Percentiles rank a stretch among this genome's conserved stretches.
phyloP scores from a whole-genome alignment of 2,113 vertebrate genomes.

The Aplodontia rufa region DNA sequence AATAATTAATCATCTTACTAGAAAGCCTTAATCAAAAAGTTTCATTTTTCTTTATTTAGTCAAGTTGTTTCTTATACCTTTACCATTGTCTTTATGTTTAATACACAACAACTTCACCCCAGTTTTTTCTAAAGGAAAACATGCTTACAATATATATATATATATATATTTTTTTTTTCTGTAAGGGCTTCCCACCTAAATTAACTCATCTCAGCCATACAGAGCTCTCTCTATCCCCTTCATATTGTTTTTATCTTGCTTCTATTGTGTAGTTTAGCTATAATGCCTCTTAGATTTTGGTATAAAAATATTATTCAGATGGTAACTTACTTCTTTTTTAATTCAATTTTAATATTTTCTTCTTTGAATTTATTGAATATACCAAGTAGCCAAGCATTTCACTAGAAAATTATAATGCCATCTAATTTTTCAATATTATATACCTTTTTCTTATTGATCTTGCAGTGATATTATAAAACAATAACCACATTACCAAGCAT shows the following conservation, averaged over 20 bases:
- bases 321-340: not conserved
- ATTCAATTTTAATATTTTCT: conserved; percentile 41
- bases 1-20: not conserved
- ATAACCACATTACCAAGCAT: not conserved
- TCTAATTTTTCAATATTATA: conserved; percentile 7
- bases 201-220: not conserved
- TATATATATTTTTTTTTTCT: not conserved
- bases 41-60: not conserved
- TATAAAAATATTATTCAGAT: not conserved
- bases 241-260: not conserved
- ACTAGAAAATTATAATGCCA: not conserved
- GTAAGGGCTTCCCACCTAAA: not conserved
- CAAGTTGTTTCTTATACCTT: not conserved
- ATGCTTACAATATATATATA: too few species aligned
- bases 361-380: not conserved
- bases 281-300: not conserved
- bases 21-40: not conserved
- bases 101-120: not conserved
- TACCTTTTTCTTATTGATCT: not conserved
- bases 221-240: not conserved
- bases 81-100: not conserved
- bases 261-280: not conserved
- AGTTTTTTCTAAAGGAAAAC: not conserved
- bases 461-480: not conserved
- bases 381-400: not conserved